Conservation (phyloP, 2,113 vertebrate species). For the Oreotrochilus melanogaster region DNA sequence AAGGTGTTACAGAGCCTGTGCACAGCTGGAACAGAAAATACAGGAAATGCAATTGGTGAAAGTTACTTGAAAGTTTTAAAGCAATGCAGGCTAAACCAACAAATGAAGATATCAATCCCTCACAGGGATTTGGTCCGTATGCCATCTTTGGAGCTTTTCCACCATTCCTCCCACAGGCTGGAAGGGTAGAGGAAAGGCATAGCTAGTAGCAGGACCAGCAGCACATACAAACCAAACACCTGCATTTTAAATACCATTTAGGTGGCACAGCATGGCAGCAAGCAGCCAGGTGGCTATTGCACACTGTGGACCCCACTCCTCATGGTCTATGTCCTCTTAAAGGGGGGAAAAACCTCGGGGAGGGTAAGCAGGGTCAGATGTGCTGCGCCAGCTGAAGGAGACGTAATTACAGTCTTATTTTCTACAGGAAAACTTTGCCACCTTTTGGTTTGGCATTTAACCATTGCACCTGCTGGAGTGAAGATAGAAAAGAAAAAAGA, state of each 20-base stretch:
- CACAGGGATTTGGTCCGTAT: not conserved
- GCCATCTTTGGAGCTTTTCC: fast-evolving
- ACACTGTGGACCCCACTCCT: fast-evolving
- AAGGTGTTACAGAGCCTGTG: fast-evolving
- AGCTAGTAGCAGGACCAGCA: not conserved
- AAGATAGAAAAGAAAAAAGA: no score
- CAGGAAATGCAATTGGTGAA: fast-evolving
- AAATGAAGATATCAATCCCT: fast-evolving
- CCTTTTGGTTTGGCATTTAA: not conserved
- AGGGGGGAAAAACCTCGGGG: no score
- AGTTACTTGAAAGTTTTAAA: not conserved
- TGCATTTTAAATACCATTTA: fast-evolving
- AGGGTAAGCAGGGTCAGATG: no score
- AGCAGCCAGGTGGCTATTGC: fast-evolving
- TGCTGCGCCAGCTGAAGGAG: fast-evolving
- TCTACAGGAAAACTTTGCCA: not conserved
- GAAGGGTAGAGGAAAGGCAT: not conserved
- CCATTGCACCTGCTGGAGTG: not conserved
- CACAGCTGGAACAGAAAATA: not conserved
- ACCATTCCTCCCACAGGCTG: not conserved
- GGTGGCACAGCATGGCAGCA: fast-evolving
- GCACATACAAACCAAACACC: not conserved
- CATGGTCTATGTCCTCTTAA: fast-evolving
- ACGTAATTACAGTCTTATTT: not conserved
- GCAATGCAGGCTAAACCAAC: not conserved